Base-by-base conservation (phyloP, 2,888 invertebrate genomes). In the Ormyrus pomaceus region DNA sequence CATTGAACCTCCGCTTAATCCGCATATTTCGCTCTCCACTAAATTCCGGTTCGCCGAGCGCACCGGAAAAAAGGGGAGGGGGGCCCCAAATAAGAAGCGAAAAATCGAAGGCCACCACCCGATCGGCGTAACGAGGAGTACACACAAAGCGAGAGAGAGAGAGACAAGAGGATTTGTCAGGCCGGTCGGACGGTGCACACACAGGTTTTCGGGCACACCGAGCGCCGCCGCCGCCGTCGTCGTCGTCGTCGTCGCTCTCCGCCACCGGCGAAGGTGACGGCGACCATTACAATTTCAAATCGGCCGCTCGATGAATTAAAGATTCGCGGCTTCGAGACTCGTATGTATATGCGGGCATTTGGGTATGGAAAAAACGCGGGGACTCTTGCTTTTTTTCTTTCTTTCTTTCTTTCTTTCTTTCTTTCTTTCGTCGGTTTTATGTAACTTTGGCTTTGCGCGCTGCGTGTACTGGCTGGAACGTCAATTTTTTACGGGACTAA, bases 211-310 rank as follows among this genome's bases (percentile, higher is more conserved):
- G 72, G 70, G 65, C 46, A 0, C 13, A 13, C 13, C 13, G 13
- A 13, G 13, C 13, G 13, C 13, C 19, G 19, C 19, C 19, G 19
- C 1, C 19, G 19, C 1, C 19, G 19, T 1, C 19, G 19, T 1
- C 19, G 19, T 19, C 19, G 19, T 19, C 19, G 19, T 19, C 19
- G 19, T 13, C 13, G 13, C 13, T 13, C 1, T 19, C 19, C 19
- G 19, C 19, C 19, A 19, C 19, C 19, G 19, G 19, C 1, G 55
- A 68, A 34, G 64, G 66, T 34, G 79, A 70, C 77, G 82, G 81
- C 46, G 72, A 45, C 19, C 78, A 86, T 86, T 86, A 86, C 84
- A 85, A 86, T 86, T 86, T 86, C 84, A 86, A 86, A 86, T 84
- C 62, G 73, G 64, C 66, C 82, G 59, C 19, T 82, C 83, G 84